phyloP scores from a whole-genome alignment of 2,888 invertebrate genomes.

The Plusia festucae region DNA sequence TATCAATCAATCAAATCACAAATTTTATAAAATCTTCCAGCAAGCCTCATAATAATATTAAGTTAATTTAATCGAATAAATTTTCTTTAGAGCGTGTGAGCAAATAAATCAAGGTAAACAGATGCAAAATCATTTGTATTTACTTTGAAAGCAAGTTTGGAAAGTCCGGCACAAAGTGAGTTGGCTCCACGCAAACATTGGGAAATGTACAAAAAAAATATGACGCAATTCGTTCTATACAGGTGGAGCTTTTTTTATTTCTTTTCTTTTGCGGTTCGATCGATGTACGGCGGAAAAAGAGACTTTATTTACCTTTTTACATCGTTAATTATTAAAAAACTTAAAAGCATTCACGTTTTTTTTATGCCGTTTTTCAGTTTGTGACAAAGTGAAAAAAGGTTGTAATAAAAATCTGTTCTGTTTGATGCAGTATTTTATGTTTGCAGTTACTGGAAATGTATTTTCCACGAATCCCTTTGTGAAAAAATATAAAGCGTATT shows the following conservation, averaged over 20 bases:
- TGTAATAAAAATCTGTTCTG: neutral
- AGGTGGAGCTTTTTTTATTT: neutral
- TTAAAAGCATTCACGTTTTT: neutral
- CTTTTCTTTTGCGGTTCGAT: neutral
- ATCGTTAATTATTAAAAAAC: too few relatives aligned
- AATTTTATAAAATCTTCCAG: neutral
- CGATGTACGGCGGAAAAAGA: neutral
- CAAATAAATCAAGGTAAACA: neutral
- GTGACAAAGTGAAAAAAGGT: neutral
- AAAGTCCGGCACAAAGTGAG: slow-evolving; percentile 2
- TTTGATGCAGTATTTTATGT: neutral
- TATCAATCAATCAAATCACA: too few relatives aligned
- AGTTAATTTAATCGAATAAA: neutral
- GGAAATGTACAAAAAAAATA: neutral
- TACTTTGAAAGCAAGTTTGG: neutral
- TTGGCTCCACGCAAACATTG: neutral
- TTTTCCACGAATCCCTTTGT: neutral
- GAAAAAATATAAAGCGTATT: neutral
- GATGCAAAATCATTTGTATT: neutral
- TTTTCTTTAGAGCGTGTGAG: neutral
- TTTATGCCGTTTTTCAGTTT: neutral
- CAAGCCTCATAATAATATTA: neutral
- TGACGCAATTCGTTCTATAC: slow-evolving; percentile 1
- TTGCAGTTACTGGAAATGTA: neutral
- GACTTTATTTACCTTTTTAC: too few relatives aligned